Percentiles rank a stretch among this genome's conserved stretches.
Conservation (phyloP, 2,797 vertebrate genomes). For the Lateolabrax maculatus region DNA sequence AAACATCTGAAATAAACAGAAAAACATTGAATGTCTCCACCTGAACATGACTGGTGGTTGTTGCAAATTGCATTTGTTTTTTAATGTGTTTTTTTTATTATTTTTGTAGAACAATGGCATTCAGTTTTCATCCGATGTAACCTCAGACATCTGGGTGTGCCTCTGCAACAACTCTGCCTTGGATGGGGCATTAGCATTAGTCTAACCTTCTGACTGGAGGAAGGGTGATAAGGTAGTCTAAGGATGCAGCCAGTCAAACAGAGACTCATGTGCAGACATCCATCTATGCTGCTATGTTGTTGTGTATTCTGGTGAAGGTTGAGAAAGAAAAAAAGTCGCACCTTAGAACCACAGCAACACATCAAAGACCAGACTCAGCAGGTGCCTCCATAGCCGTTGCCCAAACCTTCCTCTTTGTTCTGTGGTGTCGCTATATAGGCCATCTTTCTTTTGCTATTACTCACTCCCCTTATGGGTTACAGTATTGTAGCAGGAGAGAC, state of each 20-base stretch:
- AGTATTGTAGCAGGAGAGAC: conserved; percentile 1
- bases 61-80: background rate
- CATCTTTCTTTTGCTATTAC: conserved; percentile 4
- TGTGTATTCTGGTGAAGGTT: conserved; percentile 1
- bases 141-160: background rate
- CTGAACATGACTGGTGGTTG: background rate
- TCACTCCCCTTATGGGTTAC: background rate
- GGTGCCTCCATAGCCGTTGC: conserved; percentile 2
- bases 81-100: background rate
- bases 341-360: background rate
- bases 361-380: conserved; percentile 37
- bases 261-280: conserved; percentile 15
- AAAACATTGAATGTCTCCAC: background rate
- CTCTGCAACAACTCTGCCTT: background rate
- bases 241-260: conserved; percentile 3
- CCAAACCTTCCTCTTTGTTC: conserved; percentile 27
- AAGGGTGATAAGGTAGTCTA: background rate
- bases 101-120: background rate
- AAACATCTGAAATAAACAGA: background rate
- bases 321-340: background rate
- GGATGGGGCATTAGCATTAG: conserved; percentile 9
- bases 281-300: conserved; percentile 5
- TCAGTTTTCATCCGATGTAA: background rate
- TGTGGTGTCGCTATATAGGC: conserved; percentile 24
- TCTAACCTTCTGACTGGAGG: conserved; percentile 2